Base-by-base conservation (phyloP, 2,113 vertebrate species). In the Ophiodon elongatus region DNA sequence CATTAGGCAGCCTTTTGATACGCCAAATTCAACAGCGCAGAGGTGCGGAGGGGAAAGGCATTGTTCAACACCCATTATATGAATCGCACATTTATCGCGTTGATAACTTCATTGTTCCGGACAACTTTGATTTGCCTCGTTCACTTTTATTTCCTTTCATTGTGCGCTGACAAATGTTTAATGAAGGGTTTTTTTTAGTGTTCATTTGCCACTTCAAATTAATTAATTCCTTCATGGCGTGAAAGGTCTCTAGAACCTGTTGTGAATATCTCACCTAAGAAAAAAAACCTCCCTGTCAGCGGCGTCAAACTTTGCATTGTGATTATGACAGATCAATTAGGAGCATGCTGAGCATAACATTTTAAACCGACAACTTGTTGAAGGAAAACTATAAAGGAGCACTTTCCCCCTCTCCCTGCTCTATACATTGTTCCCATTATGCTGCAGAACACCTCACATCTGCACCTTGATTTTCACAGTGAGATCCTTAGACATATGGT, bases 261-360 rank as follows among this genome's bases (percentile, higher is more conserved):
- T 79, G n/a, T n/a, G n/a, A n/a, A n/a, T n/a, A n/a, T n/a, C n/a
- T n/a, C n/a, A n/a, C n/a, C n/a, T n/a, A n/a, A n/a, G n/a, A n/a
- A n/a, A n/a, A n/a, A n/a, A n/a, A n/a, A 27, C 31, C 60, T 63
- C 1, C 11, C 47, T 75, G 76, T 74, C 27, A 65, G 35, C 14
- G 2, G 31, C 35, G 4, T 85, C 63, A 54, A 0, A 79, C 23
- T 69, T 62, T 70, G 31, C 85, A 73, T 86, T 73, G 77, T 72
- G 81, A 81, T 70, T 35, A 76, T 79, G 74, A 73, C 82, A 25
- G 63, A 83, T 79, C 76, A 88, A 88, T 89, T 88, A 84, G 68
- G n/a, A 71, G 27, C 75, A 23, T 4, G 31, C 73, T 31, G 80
- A 7, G 63, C 21, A 13, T 37, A 60, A 69, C 56, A 35, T 89